Evolutionary conservation across 1,140 invertebrate species (phyloP), one percentile per base, ranked within the genome.

Genomic region (Drosophila bocki): DNA sequence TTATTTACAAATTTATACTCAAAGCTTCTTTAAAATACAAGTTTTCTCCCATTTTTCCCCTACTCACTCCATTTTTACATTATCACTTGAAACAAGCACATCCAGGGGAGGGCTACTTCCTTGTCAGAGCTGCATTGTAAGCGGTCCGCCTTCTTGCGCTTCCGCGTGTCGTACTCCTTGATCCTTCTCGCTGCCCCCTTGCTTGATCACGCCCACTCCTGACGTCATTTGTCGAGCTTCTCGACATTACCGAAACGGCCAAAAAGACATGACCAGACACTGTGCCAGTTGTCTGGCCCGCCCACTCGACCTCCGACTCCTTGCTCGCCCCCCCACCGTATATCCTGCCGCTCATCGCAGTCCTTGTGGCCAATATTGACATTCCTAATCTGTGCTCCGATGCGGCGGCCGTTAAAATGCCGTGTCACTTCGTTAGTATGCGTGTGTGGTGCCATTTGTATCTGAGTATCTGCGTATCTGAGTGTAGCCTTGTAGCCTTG

Each of bases 401-500:
- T 72, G 82, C 71, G 83, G 50, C 69, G 82, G 63, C 85, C 85
- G 84, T 78, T 84, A 88, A 88, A 88, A 84, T 88, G 84, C 84
- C 84, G 85, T 88, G 84, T 88, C 84, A 88, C 85, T 88, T 84
- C 72, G 84, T 84, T 88, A 88, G 78, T 84, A 88, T 90, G 84
- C 85, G 85, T 88, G 84, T 88, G 80, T 84, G 77, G 48, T 71
- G 61, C 85, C 74, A 90, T 90, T 84, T 88, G 85, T 82, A 65
- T 68, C 44, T 50, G 63, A 26, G 22, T 67, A 68, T 68, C 64
- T 67, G 44, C 69, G 65, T 75, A 42, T 54, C 33, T 64, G 19
- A 12, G 26, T 41, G 13, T 65, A 37, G 41, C 57, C 59, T 32
- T 67, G 58, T 63, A 7, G 19, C 61, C 56, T 11, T 47, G 41